A percentile compares a stretch with the other conserved stretches of the same genome.
These are phyloP conservation scores for Trichogramma evanescens DNA, from an alignment of 2,888 invertebrate species.

Conservation along the genomic window DNA sequence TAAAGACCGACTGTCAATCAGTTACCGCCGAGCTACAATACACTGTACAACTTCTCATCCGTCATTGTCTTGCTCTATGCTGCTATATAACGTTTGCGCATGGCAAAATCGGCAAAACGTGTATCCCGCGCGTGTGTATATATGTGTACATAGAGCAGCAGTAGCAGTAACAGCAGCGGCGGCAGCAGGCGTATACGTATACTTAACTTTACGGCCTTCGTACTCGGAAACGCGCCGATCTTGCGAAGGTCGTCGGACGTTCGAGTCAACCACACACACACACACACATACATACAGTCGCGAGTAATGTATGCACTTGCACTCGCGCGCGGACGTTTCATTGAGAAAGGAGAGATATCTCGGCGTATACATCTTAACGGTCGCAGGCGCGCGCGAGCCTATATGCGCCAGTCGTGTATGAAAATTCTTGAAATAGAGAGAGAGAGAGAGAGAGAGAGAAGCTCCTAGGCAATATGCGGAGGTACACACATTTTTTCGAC, in stretches of 20 bases:
- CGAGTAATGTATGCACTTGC: too few species aligned
- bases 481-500: too few species aligned
- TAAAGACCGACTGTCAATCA: constrained; percentile 9
- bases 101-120: neutral
- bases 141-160: neutral
- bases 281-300: too few species aligned
- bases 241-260: constrained; percentile 16
- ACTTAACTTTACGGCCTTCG: constrained; percentile 17
- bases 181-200: too few species aligned
- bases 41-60: constrained; percentile 3
- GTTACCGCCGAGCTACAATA: neutral
- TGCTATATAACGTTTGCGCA: too few species aligned
- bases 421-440: too few species aligned
- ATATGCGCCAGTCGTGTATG: too few species aligned
- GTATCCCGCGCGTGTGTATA: neutral
- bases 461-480: too few species aligned
- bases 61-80: constrained; percentile 6
- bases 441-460: too few species aligned
- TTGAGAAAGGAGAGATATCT: too few species aligned
- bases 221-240: constrained; percentile 7
- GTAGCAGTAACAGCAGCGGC: neutral
- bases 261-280: neutral
- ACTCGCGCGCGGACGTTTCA: too few species aligned
- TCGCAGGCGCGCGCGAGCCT: too few species aligned
- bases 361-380: constrained; percentile 15